Conservation (phyloP, 2,113 vertebrate species). For the Macquaria australasica region DNA sequence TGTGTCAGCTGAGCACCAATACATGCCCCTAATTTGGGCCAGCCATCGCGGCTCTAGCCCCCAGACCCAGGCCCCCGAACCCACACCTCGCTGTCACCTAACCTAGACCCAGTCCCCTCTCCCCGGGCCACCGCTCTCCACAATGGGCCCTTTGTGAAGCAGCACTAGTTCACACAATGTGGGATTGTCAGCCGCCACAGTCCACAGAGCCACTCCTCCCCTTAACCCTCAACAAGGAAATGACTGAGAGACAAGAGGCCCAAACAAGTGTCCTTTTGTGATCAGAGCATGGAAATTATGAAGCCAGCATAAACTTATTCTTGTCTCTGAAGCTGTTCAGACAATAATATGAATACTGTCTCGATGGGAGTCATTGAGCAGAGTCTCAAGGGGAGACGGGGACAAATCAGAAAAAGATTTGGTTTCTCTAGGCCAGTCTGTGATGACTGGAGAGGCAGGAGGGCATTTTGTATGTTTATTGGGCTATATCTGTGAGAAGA, state of each 20-base stretch:
- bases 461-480: constrained; percentile 9
- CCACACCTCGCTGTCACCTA: constrained; percentile 73
- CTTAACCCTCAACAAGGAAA: constrained; percentile 74
- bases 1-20: constrained; percentile 39
- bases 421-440: constrained; percentile 25
- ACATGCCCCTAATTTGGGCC: constrained; percentile 29
- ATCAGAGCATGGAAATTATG: constrained; percentile 66
- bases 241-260: constrained; percentile 68
- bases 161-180: constrained; percentile 80
- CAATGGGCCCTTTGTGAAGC: constrained; percentile 81
- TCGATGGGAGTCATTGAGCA: constrained; percentile 51
- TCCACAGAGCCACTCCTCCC: constrained; percentile 71
- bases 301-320: constrained; percentile 70
- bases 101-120: constrained; percentile 68
- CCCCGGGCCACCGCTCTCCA: constrained; percentile 65
- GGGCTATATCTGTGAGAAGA: background rate
- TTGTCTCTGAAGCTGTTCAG: constrained; percentile 60
- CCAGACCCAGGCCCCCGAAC: constrained; percentile 67
- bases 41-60: constrained; percentile 49
- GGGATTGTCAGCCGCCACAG: constrained; percentile 75
- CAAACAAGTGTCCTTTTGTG: constrained; percentile 77
- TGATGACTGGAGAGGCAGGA: constrained; percentile 17
- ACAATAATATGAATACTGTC: constrained; percentile 60
- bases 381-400: constrained; percentile 32
- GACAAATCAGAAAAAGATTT: constrained; percentile 56